Percentiles rank a stretch among this genome's conserved stretches.
Evolutionary conservation across 2,797 vertebrate species (phyloP).

Genomic region (Dendrocincla tyrannina): DNA sequence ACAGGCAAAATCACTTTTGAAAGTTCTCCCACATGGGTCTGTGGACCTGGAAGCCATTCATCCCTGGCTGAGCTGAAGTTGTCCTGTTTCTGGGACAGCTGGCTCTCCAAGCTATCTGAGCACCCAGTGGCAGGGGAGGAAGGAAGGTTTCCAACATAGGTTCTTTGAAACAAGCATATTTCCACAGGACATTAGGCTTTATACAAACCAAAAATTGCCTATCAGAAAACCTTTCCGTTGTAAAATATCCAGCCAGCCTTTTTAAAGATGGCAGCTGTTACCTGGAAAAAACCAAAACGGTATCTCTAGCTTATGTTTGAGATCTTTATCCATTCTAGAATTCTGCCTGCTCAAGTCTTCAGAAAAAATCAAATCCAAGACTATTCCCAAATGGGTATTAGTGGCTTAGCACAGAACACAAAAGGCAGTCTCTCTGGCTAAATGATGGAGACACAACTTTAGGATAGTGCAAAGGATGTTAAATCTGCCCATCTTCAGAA

Average conservation of each 20-base stretch:
- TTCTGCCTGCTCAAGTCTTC: not conserved
- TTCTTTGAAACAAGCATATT: not conserved
- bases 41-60: not conserved
- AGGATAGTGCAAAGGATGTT: not conserved
- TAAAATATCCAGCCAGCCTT: not conserved
- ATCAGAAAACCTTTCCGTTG: not conserved
- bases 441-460: not conserved
- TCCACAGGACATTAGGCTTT: not conserved
- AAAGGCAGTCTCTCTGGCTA: not conserved
- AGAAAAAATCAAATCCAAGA: not conserved
- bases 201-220: not conserved
- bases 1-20: not conserved
- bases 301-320: not conserved
- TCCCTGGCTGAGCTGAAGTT: not conserved
- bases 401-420: not conserved
- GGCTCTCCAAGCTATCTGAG: not conserved
- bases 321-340: not conserved
- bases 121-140: not conserved
- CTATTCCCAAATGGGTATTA: not conserved
- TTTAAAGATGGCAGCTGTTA: not conserved
- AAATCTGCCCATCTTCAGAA: not conserved
- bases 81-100: not conserved
- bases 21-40: not conserved
- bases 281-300: not conserved
- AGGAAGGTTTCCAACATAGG: fast-evolving